These are phyloP conservation scores for Echeneis naucrates DNA, from an alignment of 2,797 vertebrate genomes.

Conservation along the genomic window DNA sequence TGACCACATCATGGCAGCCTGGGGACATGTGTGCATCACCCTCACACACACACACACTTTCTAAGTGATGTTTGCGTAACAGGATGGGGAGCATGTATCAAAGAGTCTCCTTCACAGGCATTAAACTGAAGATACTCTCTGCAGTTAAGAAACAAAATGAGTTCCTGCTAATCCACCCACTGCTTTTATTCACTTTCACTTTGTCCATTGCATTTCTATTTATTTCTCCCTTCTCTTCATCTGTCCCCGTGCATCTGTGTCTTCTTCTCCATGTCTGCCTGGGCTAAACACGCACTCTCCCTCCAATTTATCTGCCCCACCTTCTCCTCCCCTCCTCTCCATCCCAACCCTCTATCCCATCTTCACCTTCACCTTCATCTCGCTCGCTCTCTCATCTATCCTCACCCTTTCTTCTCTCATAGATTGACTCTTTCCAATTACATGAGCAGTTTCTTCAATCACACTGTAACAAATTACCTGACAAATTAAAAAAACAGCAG, in stretches of 20 bases:
- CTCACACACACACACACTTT: slow-evolving; percentile 9
- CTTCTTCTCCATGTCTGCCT: slow-evolving; percentile 32
- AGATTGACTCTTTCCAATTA: slow-evolving; percentile 83
- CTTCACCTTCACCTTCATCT: slow-evolving; percentile 43
- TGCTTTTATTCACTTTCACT: slow-evolving; percentile 42
- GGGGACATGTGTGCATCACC: slow-evolving; percentile 35
- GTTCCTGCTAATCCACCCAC: slow-evolving; percentile 11
- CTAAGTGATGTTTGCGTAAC: slow-evolving; percentile 26
- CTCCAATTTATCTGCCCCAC: slow-evolving; percentile 55
- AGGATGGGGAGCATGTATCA: slow-evolving; percentile 29
- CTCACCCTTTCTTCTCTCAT: slow-evolving; percentile 52
- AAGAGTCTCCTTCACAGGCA: slow-evolving; percentile 22
- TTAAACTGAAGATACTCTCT: slow-evolving; percentile 16
- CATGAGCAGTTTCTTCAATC: slow-evolving; percentile 81
- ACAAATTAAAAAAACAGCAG: slow-evolving; percentile 81
- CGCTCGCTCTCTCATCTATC: slow-evolving; percentile 41
- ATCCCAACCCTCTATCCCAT: background rate
- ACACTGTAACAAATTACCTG: slow-evolving; percentile 83
- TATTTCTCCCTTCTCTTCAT: slow-evolving; percentile 27
- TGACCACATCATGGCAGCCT: slow-evolving; percentile 53
- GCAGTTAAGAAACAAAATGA: slow-evolving; percentile 36
- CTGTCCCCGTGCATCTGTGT: slow-evolving; percentile 37
- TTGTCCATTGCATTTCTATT: slow-evolving; percentile 44
- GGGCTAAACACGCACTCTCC: slow-evolving; percentile 42
- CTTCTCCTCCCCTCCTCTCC: slow-evolving; percentile 12